Percentiles rank a stretch among this genome's conserved stretches.
phyloP scores from a whole-genome alignment of 2,113 vertebrate species.

The Misgurnus mizolepis region DNA sequence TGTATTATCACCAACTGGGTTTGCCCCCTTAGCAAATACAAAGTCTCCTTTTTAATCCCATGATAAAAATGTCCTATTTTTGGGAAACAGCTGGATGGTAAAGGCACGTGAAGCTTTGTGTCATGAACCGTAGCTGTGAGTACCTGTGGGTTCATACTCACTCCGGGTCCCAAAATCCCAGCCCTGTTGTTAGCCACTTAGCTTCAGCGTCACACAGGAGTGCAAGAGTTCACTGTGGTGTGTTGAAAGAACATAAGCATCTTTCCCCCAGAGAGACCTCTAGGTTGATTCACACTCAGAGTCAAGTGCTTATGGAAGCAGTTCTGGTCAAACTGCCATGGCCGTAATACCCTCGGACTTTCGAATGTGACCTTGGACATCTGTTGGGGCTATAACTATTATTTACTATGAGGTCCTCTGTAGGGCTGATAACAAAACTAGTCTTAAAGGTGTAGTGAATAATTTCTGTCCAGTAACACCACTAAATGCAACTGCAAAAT shows the following conservation, averaged over 20 bases:
- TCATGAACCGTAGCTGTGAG: constrained; percentile 13
- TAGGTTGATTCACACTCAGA: constrained; percentile 19
- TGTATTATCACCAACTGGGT: no score
- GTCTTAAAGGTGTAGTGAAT: not conserved
- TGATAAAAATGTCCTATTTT: constrained; percentile 4
- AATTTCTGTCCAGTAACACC: not conserved
- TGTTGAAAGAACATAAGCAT: constrained; percentile 40
- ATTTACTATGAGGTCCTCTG: not conserved
- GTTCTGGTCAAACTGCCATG: constrained; percentile 22
- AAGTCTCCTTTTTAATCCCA: not conserved
- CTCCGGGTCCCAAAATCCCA: constrained; percentile 66
- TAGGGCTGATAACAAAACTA: not conserved
- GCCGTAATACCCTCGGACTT: not conserved
- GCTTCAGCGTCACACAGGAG: constrained; percentile 48
- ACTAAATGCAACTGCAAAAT: no score
- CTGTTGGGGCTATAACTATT: not conserved
- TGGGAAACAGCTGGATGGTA: constrained; percentile 67
- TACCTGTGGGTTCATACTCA: constrained; percentile 52
- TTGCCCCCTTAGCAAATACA: not conserved
- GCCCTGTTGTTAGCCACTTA: constrained; percentile 64
- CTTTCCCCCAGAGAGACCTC: constrained; percentile 20
- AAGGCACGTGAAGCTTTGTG: constrained; percentile 57
- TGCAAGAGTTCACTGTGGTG: constrained; percentile 53
- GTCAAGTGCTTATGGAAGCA: constrained; percentile 28
- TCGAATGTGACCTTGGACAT: constrained; percentile 4